These are phyloP conservation scores for Neodon shergylaensis DNA, from an alignment of 2,113 vertebrate genomes.

Conservation along the genomic window DNA sequence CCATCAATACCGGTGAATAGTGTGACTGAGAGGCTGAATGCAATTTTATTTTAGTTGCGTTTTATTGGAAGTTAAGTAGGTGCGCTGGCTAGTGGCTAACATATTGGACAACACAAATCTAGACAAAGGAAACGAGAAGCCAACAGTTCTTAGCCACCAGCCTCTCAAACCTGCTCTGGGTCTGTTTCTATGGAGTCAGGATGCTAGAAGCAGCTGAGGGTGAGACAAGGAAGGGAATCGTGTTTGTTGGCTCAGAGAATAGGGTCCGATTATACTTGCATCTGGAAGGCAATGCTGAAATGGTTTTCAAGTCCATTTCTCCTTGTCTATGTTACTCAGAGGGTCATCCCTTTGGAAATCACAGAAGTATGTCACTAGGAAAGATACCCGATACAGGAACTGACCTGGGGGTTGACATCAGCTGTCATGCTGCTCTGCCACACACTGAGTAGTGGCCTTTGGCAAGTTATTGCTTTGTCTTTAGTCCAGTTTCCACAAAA, in stretches of 20 bases:
- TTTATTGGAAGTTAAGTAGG: conserved; percentile 11
- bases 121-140: background rate
- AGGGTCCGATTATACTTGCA: background rate
- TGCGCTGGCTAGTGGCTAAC: background rate
- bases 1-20: background rate
- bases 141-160: background rate
- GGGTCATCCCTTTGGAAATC: background rate
- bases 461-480: background rate
- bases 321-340: background rate
- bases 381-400: background rate
- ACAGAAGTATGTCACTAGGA: background rate
- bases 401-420: background rate
- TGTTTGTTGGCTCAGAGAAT: background rate
- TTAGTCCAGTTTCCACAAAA: background rate
- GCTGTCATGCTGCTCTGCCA: background rate
- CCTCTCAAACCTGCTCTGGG: background rate
- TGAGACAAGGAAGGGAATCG: background rate
- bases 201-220: background rate
- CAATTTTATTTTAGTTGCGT: background rate
- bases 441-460: background rate
- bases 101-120: background rate
- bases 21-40: background rate
- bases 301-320: background rate
- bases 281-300: background rate
- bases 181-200: background rate